Evolutionary conservation across 1,140 invertebrate species (phyloP).

Genomic region (Pseudomyrmex sp.): DNA sequence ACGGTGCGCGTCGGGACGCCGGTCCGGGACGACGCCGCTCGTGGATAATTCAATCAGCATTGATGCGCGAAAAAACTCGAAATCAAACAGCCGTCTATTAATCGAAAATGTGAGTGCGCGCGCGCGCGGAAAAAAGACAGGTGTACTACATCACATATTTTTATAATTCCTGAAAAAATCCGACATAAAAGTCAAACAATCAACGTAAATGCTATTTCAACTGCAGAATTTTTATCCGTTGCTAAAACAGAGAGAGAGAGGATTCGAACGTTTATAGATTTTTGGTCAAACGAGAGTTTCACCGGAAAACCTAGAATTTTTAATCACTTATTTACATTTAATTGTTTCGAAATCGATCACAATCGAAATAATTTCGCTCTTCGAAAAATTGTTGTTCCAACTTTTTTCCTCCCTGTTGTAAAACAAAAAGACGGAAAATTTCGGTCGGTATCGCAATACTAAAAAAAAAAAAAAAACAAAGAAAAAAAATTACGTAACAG

Average conservation of each 20-base stretch:
- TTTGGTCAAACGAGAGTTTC: too few relatives aligned
- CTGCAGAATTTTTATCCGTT: too few relatives aligned
- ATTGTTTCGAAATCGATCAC: too few relatives aligned
- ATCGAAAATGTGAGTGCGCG: slow-evolving; percentile 12
- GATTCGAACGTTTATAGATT: too few relatives aligned
- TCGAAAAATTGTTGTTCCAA: neutral
- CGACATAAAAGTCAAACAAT: neutral
- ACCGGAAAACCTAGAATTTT: too few relatives aligned
- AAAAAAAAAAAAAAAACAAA: too few relatives aligned
- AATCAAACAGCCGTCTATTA: slow-evolving; percentile 34
- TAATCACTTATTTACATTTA: too few relatives aligned
- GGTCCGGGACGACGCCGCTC: neutral
- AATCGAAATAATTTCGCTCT: neutral
- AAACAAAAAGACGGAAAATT: neutral
- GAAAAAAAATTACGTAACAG: too few relatives aligned
- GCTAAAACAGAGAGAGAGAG: too few relatives aligned
- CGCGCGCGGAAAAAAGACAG: neutral
- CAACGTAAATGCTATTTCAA: neutral
- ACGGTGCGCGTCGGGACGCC: slow-evolving; percentile 24
- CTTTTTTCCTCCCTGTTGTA: neutral
- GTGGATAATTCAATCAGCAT: slow-evolving; percentile 50
- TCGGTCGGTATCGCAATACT: too few relatives aligned
- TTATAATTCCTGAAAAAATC: too few relatives aligned
- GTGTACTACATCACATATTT: too few relatives aligned
- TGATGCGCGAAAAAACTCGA: slow-evolving; percentile 42